Evolutionary conservation across 2,797 vertebrate genomes (phyloP), one percentile per base, ranked within the genome.

Genomic region (Euphonia xanthogaster): DNA sequence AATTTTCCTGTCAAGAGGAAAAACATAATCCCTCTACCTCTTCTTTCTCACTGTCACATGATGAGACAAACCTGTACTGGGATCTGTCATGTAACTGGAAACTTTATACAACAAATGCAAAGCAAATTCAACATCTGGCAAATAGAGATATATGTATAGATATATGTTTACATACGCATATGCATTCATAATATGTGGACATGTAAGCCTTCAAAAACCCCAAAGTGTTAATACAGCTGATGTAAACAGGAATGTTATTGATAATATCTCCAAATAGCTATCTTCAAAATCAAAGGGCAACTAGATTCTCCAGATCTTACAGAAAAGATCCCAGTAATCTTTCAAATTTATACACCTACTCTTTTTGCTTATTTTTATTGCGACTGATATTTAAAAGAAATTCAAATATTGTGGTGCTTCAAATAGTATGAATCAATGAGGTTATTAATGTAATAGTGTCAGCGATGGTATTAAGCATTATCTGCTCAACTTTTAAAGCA

Each of bases 131-230:
- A 60, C 20, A 25, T 17, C 19, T 66, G 31, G 44, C 1, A 50
- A 84, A 70, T 44, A 39, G 2, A 45, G 12, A 9, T 53, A 2
- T 24, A 21, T 28, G 22, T n/a, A 6, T 20, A 19, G 30, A 15
- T 7, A n/a, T 45, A 14, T 16, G 1, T 44, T 16, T 35, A 33
- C 6, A 35, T 7, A 35, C 5, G 27, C 7, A 33, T n/a, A 24
- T 22, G 3, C 1, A 51, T 45, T 42, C 2, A 8, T 17, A 50
- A 37, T 28, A 6, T 19, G 2, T 39, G 14, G 28, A 42, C 2
- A 30, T 10, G 25, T 33, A 81, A 86, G 27, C 8, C 14, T 51
- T 44, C 5, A 47, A 72, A 81, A 70, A 40, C 0, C 0, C 8
- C 10, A 2, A 37, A 66, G 7, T 55, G 14, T 62, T 24, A 92